Base-by-base conservation (phyloP, 2,888 invertebrate species). In the Sclerodermus sp. region DNA sequence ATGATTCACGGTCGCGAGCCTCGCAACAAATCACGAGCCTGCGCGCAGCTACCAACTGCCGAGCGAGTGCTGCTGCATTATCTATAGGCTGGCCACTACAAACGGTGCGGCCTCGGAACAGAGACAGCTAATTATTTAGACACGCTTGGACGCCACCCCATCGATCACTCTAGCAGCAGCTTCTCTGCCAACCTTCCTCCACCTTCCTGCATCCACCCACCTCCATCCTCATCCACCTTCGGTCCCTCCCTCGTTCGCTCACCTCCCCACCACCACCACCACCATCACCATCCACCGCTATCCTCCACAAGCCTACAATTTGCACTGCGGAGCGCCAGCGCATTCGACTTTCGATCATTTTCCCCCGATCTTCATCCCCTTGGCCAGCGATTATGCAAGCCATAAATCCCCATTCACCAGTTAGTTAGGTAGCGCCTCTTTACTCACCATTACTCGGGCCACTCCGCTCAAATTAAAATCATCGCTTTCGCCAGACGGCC, bases 41-140 rank as follows among this genome's bases (percentile, higher is more conserved):
- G 23, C 23, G 23, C 23, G 23, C 23, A 23, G 23, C 23, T 23
- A 23, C 23, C 23, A 8, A 23, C 4, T 8, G 8, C 3, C 23
- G 3, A 8, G 23, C 23, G 23, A 23, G 23, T 48, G 47, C 48
- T 44, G 23, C 51, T 51, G 63, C 60, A 68, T 73, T 71, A 70
- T 71, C 70, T 67, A 65, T 65, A 62, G 67, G 67, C 63, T 67
- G 63, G 65, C 68, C 64, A 64, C 66, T 75, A 74, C 74, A 73
- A 77, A 77, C 75, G 74, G 71, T 57, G 65, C 64, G 70, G 71
- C 69, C 66, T 69, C 70, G 70, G 64, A 62, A 71, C 66, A 70
- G 73, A 74, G 76, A 76, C 77, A 76, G 77, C 76, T 77, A 77
- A 77, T 77, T 77, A 77, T 77, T 77, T 77, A 77, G 77, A 76